Conservation (phyloP, 2,888 invertebrate species). For the Thysanoteuthis rhombus region DNA sequence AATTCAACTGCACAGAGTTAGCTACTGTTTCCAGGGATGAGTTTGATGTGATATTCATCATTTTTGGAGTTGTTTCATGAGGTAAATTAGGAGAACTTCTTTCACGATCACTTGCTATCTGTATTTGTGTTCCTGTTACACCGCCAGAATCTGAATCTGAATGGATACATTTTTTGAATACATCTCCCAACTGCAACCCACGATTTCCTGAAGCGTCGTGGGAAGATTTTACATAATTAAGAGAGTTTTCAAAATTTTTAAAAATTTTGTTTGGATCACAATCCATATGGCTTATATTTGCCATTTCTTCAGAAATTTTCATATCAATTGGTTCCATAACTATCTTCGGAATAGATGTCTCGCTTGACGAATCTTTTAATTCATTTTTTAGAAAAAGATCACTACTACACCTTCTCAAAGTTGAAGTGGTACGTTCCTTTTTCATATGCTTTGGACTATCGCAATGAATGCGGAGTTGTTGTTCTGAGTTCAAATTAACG, state of each 20-base stretch:
- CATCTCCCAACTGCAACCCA: too few species aligned
- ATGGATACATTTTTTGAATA: not conserved
- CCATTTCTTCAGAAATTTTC: not conserved
- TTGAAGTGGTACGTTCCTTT: conserved; percentile 35
- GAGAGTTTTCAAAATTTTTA: too few species aligned
- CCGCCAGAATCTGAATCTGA: not conserved
- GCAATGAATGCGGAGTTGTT: conserved; percentile 46
- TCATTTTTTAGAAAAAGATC: too few species aligned
- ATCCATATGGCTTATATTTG: not conserved
- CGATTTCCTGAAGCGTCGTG: too few species aligned
- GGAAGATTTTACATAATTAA: too few species aligned
- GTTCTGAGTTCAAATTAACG: conserved; percentile 45
- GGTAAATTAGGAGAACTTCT: not conserved
- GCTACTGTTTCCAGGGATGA: not conserved
- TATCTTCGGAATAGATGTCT: not conserved
- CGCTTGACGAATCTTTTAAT: not conserved
- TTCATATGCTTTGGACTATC: conserved; percentile 42
- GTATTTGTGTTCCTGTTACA: not conserved
- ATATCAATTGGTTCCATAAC: not conserved
- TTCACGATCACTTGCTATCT: not conserved
- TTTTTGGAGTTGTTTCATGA: not conserved
- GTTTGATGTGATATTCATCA: not conserved
- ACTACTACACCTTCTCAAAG: not conserved
- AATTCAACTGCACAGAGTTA: not conserved
- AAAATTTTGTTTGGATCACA: too few species aligned